A percentile compares a stretch with the other conserved stretches of the same genome.
These are phyloP conservation scores for Drosophila cardini DNA, from an alignment of 1,140 invertebrate genomes.

Conservation along the genomic window DNA sequence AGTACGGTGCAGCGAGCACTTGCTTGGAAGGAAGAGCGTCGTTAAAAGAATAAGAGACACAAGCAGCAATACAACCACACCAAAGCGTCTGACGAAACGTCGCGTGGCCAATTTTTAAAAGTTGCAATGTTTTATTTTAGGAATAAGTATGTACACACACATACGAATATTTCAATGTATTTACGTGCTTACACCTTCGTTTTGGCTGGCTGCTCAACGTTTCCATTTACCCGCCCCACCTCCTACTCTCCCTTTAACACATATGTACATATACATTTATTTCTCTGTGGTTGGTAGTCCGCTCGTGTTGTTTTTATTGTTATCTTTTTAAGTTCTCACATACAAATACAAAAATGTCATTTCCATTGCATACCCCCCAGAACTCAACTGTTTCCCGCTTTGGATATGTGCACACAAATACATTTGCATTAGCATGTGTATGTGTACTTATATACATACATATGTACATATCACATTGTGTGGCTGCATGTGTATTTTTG, in stretches of 20 bases:
- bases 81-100: conserved; percentile 19
- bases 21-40: conserved; percentile 8
- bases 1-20: conserved; percentile 8
- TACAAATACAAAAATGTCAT: conserved; percentile 59
- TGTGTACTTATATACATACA: not conserved
- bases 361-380: conserved; percentile 47
- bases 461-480: not conserved
- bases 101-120: conserved; percentile 51
- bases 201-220: conserved; percentile 49
- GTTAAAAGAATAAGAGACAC: conserved; percentile 2
- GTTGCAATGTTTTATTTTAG: conserved; percentile 77
- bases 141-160: conserved; percentile 44
- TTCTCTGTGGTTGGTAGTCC: conserved; percentile 22
- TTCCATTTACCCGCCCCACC: not conserved
- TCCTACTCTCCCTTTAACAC: conserved; percentile 1
- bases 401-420: conserved; percentile 10
- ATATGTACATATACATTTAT: conserved; percentile 10
- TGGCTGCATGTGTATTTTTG: conserved; percentile 15
- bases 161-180: conserved; percentile 1
- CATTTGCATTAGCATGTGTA: not conserved
- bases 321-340: conserved; percentile 12
- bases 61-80: not conserved
- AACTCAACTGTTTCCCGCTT: not conserved
- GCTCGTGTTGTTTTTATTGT: conserved; percentile 23
- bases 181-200: conserved; percentile 72